These are phyloP conservation scores for Cetonia aurata DNA, from an alignment of 2,888 invertebrate species.

Conservation along the genomic window DNA sequence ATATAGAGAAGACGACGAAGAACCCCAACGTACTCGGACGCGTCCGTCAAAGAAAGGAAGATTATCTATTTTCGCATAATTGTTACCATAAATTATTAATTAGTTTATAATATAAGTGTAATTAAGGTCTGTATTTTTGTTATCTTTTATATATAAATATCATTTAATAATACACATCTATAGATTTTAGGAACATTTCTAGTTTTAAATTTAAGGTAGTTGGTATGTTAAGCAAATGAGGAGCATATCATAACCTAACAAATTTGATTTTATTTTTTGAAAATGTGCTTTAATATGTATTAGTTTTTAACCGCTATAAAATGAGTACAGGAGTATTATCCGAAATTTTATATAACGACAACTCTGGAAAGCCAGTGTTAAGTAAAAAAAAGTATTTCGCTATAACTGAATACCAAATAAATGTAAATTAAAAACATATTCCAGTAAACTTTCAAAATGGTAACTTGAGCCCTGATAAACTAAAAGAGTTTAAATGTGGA, in stretches of 20 bases:
- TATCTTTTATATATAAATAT: no score
- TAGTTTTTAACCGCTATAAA: conserved; percentile 7
- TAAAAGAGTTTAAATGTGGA: conserved; percentile 52
- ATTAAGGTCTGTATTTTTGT: not conserved
- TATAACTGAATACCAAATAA: conserved; percentile 6
- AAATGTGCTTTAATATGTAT: not conserved
- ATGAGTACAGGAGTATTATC: conserved; percentile 29
- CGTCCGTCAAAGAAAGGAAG: conserved; percentile 7
- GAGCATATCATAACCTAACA: not conserved
- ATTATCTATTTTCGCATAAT: conserved; percentile 15
- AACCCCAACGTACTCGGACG: not conserved
- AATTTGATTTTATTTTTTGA: not conserved
- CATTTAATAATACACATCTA: no score
- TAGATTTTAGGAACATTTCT: no score
- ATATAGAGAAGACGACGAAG: conserved; percentile 47
- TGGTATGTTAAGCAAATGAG: no score
- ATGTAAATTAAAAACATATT: conserved; percentile 41
- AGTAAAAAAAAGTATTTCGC: conserved; percentile 44
- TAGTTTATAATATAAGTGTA: conserved; percentile 13
- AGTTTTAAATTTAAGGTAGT: no score
- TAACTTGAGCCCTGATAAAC: conserved; percentile 52
- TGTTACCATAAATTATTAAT: conserved; percentile 1
- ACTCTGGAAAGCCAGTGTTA: conserved; percentile 49
- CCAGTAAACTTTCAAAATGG: conserved; percentile 60
- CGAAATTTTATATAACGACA: conserved; percentile 41